A percentile compares a stretch with the other conserved stretches of the same genome.
phyloP scores from a whole-genome alignment of 2,888 invertebrate species.

The Venusia cambrica region DNA sequence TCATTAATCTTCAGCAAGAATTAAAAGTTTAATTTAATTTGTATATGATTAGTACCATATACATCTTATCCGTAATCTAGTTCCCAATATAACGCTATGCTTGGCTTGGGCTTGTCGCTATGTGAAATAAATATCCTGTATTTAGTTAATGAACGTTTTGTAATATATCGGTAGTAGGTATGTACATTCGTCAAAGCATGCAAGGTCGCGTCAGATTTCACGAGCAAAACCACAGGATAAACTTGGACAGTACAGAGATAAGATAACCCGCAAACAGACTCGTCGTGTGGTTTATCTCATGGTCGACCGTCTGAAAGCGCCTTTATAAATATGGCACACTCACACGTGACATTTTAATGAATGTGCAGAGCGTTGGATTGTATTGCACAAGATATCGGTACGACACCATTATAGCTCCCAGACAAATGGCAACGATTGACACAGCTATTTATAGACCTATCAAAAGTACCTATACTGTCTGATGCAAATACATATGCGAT shows the following conservation, averaged over 20 bases:
- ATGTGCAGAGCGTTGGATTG: conserved; percentile 46
- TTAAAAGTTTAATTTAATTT: too few species aligned
- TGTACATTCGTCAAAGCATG: too few species aligned
- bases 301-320: conserved; percentile 27
- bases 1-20: too few species aligned
- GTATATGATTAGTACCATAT: too few species aligned
- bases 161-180: too few species aligned
- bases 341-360: conserved; percentile 48
- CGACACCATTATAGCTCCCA: conserved; percentile 48
- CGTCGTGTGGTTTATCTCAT: conserved; percentile 18
- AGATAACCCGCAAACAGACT: conserved; percentile 14
- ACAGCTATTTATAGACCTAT: conserved; percentile 52
- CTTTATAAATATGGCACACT: conserved; percentile 29
- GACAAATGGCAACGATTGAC: conserved; percentile 60
- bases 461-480: too few species aligned
- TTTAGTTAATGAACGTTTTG: too few species aligned
- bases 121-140: too few species aligned
- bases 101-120: too few species aligned
- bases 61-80: too few species aligned
- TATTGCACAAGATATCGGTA: conserved; percentile 49
- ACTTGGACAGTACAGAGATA: conserved; percentile 3
- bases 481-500: conserved; percentile 16
- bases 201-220: too few species aligned
- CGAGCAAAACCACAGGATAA: conserved; percentile 8
- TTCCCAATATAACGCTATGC: too few species aligned